Conservation (phyloP, 2,888 invertebrate genomes). For the Ormyrus rosae region DNA sequence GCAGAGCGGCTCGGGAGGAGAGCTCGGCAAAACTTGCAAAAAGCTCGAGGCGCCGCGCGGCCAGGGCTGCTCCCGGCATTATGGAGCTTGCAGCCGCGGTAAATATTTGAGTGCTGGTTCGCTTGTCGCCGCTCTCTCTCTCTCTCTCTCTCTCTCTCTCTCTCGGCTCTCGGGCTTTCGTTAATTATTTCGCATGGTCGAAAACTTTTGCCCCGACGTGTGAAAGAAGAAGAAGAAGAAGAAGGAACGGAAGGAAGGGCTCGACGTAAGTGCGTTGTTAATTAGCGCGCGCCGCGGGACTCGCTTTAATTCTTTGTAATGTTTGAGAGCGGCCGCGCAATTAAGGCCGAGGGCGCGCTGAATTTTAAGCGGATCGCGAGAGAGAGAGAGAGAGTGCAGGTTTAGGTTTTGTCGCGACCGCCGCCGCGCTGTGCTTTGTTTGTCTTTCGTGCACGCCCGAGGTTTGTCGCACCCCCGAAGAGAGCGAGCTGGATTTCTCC, state of each 20-base stretch:
- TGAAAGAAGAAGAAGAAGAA: conserved; percentile 15
- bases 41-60: not conserved
- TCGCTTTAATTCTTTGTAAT: conserved; percentile 44
- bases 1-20: too few species aligned
- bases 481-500: not conserved
- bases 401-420: not conserved
- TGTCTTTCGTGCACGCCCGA: too few species aligned
- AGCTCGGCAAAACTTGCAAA: not conserved
- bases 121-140: too few species aligned
- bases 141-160: too few species aligned
- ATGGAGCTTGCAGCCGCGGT: conserved; percentile 51
- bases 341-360: not conserved
- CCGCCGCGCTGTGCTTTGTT: conserved; percentile 22
- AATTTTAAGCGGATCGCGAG: not conserved
- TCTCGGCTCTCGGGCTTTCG: conserved; percentile 53
- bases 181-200: conserved; percentile 72
- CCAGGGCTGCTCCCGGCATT: not conserved
- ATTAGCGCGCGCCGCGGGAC: conserved; percentile 30
- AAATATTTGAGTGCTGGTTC: conserved; percentile 64
- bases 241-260: not conserved
- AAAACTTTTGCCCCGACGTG: conserved; percentile 30
- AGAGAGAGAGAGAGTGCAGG: not conserved
- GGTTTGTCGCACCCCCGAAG: not conserved
- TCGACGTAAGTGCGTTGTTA: conserved; percentile 45
- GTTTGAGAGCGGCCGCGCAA: conserved; percentile 8